Conservation (phyloP, 2,888 invertebrate species). For the Syrphus vitripennis region DNA sequence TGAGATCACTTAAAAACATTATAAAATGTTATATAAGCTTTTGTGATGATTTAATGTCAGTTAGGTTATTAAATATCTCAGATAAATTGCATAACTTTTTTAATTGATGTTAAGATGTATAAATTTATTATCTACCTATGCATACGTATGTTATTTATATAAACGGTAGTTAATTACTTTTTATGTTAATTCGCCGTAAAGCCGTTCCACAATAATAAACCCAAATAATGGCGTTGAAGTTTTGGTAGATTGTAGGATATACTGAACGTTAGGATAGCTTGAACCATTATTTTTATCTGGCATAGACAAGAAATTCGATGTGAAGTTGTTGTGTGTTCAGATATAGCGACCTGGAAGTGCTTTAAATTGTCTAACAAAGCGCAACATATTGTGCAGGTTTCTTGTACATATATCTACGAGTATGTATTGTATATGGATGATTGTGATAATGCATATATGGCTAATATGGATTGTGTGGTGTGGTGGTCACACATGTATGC, state of each 20-base stretch:
- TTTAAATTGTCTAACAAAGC: constrained; percentile 56
- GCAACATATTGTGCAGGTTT: constrained; percentile 47
- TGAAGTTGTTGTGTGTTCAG: background rate
- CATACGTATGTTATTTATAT: background rate
- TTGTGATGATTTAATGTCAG: constrained; percentile 6
- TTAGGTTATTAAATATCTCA: constrained; percentile 2
- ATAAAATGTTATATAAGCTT: background rate
- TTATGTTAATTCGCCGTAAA: constrained; percentile 42
- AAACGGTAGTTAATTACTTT: constrained; percentile 47
- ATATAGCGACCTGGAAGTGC: constrained; percentile 47
- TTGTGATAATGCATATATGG: background rate
- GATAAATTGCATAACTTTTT: constrained; percentile 45
- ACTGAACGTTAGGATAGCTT: background rate
- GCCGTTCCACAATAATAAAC: constrained; percentile 46
- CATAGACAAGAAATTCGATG: background rate
- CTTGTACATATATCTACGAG: background rate
- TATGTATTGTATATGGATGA: background rate
- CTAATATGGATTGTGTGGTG: background rate
- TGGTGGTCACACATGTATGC: constrained; percentile 27
- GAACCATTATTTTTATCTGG: background rate
- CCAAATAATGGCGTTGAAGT: constrained; percentile 46
- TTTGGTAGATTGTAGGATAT: background rate
- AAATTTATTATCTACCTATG: too few relatives aligned
- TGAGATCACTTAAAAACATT: background rate
- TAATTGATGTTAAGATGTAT: constrained; percentile 29